These are phyloP conservation scores for Sturmia bella DNA, from an alignment of 2,888 invertebrate genomes.

Conservation along the genomic window DNA sequence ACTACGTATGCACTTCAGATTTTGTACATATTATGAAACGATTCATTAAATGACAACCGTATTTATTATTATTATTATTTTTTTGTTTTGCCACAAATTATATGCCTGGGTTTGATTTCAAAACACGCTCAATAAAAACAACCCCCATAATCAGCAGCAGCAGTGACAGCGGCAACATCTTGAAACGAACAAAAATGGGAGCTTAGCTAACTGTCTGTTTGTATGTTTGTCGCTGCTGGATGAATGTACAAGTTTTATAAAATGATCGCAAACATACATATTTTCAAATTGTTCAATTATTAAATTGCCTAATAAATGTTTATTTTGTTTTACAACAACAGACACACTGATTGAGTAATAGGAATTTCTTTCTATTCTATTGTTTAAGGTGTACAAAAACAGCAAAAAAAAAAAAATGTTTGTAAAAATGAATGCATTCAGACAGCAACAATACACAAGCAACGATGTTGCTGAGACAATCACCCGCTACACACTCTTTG, in stretches of 20 bases:
- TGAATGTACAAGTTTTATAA: constrained; percentile 33
- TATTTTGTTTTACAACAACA: constrained; percentile 43
- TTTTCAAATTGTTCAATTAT: constrained; percentile 57
- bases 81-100: constrained; percentile 31
- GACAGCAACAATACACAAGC: not conserved
- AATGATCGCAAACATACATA: constrained; percentile 43
- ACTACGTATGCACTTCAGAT: not conserved
- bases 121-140: constrained; percentile 57
- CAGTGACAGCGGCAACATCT: constrained; percentile 1
- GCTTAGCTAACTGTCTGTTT: constrained; percentile 19
- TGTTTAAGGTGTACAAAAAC: constrained; percentile 41
- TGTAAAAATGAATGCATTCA: constrained; percentile 17
- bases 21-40: constrained; percentile 26
- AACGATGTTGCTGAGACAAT: not conserved
- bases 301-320: constrained; percentile 61
- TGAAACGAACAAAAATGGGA: constrained; percentile 12
- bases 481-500: not conserved
- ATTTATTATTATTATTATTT: not conserved
- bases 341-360: constrained; percentile 31
- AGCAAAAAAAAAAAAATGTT: constrained; percentile 7
- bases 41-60: constrained; percentile 37
- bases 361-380: constrained; percentile 41
- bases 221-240: not conserved
- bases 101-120: not conserved
- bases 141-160: constrained; percentile 36